Conservation (phyloP, 2,797 vertebrate species). For the Morus bassanus region DNA sequence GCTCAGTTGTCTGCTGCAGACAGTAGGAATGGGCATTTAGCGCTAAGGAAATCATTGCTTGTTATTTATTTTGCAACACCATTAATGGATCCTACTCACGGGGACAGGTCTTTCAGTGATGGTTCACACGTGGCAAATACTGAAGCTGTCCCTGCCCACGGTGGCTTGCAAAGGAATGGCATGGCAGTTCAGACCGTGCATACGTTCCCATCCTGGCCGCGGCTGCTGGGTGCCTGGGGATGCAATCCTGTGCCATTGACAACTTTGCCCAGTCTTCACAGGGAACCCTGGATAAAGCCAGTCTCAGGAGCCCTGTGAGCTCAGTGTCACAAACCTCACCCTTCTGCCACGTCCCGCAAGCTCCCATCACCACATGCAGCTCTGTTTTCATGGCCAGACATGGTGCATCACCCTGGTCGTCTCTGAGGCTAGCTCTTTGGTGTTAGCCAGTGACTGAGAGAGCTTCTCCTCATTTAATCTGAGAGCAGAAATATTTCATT, state of each 20-base stretch:
- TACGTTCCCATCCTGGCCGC: rapidly evolving
- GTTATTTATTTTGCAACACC: neutral
- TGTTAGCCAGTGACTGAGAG: neutral
- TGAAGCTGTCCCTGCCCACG: rapidly evolving
- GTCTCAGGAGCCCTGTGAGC: neutral
- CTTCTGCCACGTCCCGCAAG: neutral
- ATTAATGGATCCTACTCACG: too few relatives aligned
- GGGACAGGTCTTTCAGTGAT: too few relatives aligned
- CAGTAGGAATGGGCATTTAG: rapidly evolving
- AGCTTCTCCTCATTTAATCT: neutral
- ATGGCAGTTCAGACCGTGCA: rapidly evolving
- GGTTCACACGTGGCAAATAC: neutral
- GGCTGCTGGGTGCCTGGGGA: neutral
- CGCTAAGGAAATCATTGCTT: neutral
- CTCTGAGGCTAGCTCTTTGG: neutral
- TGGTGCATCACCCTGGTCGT: rapidly evolving
- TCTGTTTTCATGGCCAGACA: neutral
- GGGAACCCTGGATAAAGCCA: rapidly evolving
- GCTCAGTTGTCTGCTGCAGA: too few relatives aligned
- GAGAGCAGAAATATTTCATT: neutral
- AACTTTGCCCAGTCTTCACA: rapidly evolving
- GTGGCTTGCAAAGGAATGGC: neutral
- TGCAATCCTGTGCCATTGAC: neutral
- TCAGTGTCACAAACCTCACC: neutral
- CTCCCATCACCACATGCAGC: rapidly evolving